Evolutionary conservation across 1,140 invertebrate species (phyloP).

Genomic region (Bombus huntii): DNA sequence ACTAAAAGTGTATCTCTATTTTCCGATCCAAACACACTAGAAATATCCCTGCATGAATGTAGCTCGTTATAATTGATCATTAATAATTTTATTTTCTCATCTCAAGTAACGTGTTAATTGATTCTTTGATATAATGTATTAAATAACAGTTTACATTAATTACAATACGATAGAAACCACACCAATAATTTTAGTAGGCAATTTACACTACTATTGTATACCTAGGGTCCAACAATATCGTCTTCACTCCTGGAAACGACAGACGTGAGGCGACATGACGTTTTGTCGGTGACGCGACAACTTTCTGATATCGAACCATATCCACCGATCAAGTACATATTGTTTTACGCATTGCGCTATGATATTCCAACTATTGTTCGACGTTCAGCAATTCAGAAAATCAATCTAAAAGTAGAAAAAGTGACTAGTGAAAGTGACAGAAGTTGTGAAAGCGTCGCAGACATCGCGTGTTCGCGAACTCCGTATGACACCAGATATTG

Average conservation of each 20-base stretch:
- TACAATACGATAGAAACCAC: too few species aligned
- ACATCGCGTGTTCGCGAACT: conserved; percentile 6
- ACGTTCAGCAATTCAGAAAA: neutral
- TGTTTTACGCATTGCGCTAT: neutral
- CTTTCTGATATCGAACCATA: conserved; percentile 10
- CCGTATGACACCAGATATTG: neutral
- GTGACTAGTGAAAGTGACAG: neutral
- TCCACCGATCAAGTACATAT: neutral
- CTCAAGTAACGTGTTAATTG: neutral
- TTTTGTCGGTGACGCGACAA: conserved; percentile 27
- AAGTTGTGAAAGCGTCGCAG: neutral
- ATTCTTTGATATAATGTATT: neutral
- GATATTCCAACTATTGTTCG: neutral
- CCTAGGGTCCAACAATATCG: neutral
- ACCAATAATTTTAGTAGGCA: too few species aligned
- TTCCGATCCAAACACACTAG: neutral
- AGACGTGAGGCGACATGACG: conserved; percentile 12
- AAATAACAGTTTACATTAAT: neutral
- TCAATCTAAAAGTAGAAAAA: neutral
- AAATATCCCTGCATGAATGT: conserved; percentile 6
- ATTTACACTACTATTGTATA: too few species aligned
- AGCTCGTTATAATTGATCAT: neutral
- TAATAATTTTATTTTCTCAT: neutral
- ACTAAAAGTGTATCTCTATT: neutral
- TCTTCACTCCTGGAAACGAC: neutral